Evolutionary conservation across 2,888 invertebrate genomes (phyloP).

Genomic region (Chalcosyrphus nemorum): DNA sequence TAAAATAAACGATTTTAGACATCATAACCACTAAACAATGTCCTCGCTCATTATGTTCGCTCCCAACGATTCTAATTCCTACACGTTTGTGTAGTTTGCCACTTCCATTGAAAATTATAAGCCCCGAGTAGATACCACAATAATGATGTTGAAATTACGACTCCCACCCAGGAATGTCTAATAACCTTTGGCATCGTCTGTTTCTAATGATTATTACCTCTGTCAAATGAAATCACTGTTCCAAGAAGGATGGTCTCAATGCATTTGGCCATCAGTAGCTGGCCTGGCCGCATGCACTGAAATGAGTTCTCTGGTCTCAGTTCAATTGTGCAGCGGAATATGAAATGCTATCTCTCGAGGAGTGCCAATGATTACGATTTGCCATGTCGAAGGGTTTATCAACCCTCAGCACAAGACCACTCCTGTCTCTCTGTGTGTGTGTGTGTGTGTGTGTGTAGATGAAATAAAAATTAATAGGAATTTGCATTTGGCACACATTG

Average conservation of each 20-base stretch:
- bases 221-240: constrained; percentile 23
- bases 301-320: neutral
- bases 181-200: constrained; percentile 18
- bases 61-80: too few species aligned
- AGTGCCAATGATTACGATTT: constrained; percentile 39
- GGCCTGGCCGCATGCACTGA: neutral
- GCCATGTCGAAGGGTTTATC: constrained; percentile 21
- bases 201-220: constrained; percentile 22
- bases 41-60: too few species aligned
- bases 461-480: constrained; percentile 22
- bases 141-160: neutral
- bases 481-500: constrained; percentile 11
- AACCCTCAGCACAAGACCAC: neutral
- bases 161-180: neutral
- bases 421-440: too few species aligned
- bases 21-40: too few species aligned
- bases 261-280: constrained; percentile 3
- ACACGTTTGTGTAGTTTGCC: too few species aligned
- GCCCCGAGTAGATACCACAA: neutral
- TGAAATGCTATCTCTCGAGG: constrained; percentile 13
- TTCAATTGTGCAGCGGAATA: constrained; percentile 16
- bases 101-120: too few species aligned
- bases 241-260: neutral
- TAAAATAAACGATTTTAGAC: too few species aligned
- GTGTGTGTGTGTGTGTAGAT: too few species aligned